These are phyloP conservation scores for Acrobasis consociella DNA, from an alignment of 2,888 invertebrate species.

Conservation along the genomic window DNA sequence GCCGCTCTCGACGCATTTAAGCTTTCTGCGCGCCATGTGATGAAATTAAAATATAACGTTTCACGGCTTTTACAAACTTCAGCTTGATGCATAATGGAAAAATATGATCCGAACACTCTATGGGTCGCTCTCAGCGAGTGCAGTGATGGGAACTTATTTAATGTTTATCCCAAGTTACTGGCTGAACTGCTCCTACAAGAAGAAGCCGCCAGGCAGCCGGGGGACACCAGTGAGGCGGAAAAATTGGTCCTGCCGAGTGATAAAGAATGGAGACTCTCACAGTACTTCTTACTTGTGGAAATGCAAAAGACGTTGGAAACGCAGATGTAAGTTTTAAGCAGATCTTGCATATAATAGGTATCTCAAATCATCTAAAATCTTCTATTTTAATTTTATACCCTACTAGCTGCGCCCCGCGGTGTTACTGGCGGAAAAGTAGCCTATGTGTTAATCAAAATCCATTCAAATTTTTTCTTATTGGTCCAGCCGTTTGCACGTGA, in stretches of 20 bases:
- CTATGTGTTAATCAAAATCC: too few species aligned
- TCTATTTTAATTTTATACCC: too few species aligned
- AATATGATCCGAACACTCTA: constrained; percentile 65
- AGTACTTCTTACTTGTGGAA: constrained; percentile 86
- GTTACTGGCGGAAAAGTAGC: too few species aligned
- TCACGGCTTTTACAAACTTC: constrained; percentile 25
- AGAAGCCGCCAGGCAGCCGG: constrained; percentile 67
- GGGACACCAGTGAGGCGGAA: constrained; percentile 74
- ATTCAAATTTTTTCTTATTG: too few species aligned
- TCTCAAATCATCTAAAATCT: too few species aligned
- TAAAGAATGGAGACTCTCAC: constrained; percentile 85
- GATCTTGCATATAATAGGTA: neutral
- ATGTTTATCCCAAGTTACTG: constrained; percentile 85
- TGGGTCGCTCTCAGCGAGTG: constrained; percentile 83
- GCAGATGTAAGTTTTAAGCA: constrained; percentile 45
- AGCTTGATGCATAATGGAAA: constrained; percentile 55
- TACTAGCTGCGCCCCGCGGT: too few species aligned
- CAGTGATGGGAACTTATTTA: constrained; percentile 84
- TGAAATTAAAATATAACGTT: constrained; percentile 3
- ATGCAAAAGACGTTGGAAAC: constrained; percentile 80
- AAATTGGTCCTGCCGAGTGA: constrained; percentile 87
- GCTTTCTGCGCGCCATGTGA: neutral
- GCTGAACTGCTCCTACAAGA: constrained; percentile 82
- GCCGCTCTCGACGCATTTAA: neutral
- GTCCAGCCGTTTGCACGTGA: too few species aligned